Evolutionary conservation across 2,888 invertebrate genomes (phyloP).

Genomic region (Opisthograptis luteolata): DNA sequence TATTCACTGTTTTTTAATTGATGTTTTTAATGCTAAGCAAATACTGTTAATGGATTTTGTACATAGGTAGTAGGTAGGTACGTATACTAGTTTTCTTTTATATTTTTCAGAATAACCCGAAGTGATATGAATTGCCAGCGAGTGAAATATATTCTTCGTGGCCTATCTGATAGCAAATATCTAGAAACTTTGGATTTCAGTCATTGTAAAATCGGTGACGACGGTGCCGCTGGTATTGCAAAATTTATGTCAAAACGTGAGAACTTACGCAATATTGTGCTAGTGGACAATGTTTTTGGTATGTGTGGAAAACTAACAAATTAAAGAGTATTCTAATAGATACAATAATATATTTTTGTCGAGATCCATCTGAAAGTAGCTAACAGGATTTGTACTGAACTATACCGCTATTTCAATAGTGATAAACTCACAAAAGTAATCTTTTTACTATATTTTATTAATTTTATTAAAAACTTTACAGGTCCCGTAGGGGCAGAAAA

Average conservation of each 20-base stretch:
- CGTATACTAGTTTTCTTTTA: background rate
- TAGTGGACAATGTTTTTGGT: conserved; percentile 84
- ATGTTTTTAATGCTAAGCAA: too few relatives aligned
- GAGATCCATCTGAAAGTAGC: too few relatives aligned
- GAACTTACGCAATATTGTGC: conserved; percentile 70
- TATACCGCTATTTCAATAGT: too few relatives aligned
- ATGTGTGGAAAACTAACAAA: too few relatives aligned
- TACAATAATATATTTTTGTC: too few relatives aligned
- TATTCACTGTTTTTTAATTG: too few relatives aligned
- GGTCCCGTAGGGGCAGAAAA: conserved; percentile 71
- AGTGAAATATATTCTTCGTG: conserved; percentile 73
- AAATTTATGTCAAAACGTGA: conserved; percentile 80
- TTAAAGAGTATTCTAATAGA: too few relatives aligned
- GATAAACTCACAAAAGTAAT: too few relatives aligned
- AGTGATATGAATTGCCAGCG: conserved; percentile 76
- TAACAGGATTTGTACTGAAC: too few relatives aligned
- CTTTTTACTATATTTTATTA: too few relatives aligned
- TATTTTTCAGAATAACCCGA: conserved; percentile 68
- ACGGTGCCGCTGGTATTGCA: conserved; percentile 85
- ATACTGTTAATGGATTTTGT: too few relatives aligned
- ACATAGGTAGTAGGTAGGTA: too few relatives aligned
- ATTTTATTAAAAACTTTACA: conserved; percentile 34
- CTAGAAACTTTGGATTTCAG: conserved; percentile 86
- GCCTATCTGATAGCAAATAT: conserved; percentile 63
- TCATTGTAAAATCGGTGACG: conserved; percentile 86